Evolutionary conservation across 2,113 vertebrate genomes (phyloP).

Genomic region (Lepus europaeus): DNA sequence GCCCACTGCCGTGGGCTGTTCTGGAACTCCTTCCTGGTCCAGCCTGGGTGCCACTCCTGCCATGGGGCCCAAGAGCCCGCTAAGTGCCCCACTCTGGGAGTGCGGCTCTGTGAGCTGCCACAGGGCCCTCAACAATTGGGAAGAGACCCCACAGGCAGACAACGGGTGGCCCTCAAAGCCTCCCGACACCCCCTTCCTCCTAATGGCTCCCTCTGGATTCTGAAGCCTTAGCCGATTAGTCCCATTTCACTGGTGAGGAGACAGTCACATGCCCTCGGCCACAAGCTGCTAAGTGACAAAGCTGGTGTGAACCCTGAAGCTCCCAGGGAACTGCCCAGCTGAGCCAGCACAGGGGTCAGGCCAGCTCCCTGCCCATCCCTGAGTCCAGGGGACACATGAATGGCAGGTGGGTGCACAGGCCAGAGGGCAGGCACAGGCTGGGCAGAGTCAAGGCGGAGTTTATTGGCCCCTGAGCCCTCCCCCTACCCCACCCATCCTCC

Average conservation of each 20-base stretch:
- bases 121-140: neutral
- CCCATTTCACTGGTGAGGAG: neutral
- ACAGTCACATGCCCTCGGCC: neutral
- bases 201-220: neutral
- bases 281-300: neutral
- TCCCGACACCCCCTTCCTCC: neutral
- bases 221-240: neutral
- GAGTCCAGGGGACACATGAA: neutral
- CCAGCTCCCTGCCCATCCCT: too few species aligned
- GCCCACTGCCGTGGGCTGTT: neutral
- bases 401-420: neutral
- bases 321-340: too few species aligned
- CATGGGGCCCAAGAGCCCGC: neutral
- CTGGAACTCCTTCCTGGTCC: neutral
- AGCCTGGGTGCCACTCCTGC: neutral
- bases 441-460: conserved; percentile 69
- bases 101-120: too few species aligned
- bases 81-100: neutral
- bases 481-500: neutral
- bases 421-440: neutral
- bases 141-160: neutral
- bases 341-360: too few species aligned
- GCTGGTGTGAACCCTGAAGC: neutral
- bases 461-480: conserved; percentile 66
- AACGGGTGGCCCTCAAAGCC: neutral